Conservation (phyloP, 2,888 invertebrate genomes). For the Xestia ashworthii region DNA sequence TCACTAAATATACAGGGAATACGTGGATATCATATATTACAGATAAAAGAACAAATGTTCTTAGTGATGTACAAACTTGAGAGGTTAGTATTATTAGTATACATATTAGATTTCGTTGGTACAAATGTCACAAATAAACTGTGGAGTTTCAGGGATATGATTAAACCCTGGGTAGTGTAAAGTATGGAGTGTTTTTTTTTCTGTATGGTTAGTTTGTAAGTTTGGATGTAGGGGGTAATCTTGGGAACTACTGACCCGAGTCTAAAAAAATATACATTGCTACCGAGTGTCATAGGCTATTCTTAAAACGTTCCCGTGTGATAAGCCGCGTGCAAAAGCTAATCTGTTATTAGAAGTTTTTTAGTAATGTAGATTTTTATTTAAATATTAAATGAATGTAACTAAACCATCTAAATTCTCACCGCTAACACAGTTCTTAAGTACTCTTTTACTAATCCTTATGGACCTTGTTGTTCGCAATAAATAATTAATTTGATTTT, state of each 20-base stretch:
- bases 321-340: background rate
- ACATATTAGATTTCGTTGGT: background rate
- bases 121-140: too few relatives aligned
- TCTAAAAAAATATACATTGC: background rate
- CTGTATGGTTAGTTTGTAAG: too few relatives aligned
- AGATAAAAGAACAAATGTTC: background rate
- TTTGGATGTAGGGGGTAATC: background rate
- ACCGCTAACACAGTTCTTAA: too few relatives aligned
- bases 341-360: background rate
- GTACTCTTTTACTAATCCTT: too few relatives aligned
- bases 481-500: too few relatives aligned
- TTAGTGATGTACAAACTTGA: background rate
- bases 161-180: background rate
- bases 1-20: background rate
- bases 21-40: constrained; percentile 23
- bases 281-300: background rate
- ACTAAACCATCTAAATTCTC: too few relatives aligned
- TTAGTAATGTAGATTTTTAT: background rate
- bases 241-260: background rate
- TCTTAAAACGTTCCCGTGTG: background rate
- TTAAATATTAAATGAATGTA: too few relatives aligned
- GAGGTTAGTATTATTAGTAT: background rate
- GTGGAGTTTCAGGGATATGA: background rate
- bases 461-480: too few relatives aligned
- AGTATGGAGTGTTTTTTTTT: background rate